Percentiles rank a stretch among this genome's conserved stretches.
Evolutionary conservation across 2,888 invertebrate genomes (phyloP).

Genomic region (Chrysomela aeneicollis): DNA sequence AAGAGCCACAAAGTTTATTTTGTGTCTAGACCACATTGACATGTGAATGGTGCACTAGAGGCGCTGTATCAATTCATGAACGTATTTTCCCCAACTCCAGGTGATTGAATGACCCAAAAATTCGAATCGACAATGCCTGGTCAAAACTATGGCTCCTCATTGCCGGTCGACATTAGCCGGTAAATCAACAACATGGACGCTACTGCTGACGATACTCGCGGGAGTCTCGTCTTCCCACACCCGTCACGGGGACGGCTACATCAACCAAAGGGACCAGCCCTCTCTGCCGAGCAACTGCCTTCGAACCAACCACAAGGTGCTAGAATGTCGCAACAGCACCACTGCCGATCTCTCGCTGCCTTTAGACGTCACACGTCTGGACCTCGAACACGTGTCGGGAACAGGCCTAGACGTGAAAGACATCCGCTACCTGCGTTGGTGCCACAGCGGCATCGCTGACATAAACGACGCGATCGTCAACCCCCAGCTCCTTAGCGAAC

Average conservation of each 20-base stretch:
- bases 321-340: conserved; percentile 45
- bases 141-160: conserved; percentile 52
- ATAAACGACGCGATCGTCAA: conserved; percentile 63
- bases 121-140: conserved; percentile 46
- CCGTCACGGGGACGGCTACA: conserved; percentile 46
- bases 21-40: too few relatives aligned
- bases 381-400: conserved; percentile 62
- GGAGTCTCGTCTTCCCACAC: conserved; percentile 44
- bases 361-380: conserved; percentile 61
- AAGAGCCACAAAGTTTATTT: too few relatives aligned
- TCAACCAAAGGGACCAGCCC: conserved; percentile 32
- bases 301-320: conserved; percentile 33
- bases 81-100: background rate
- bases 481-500: conserved; percentile 62
- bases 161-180: conserved; percentile 53
- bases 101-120: conserved; percentile 20
- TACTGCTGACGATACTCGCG: conserved; percentile 40
- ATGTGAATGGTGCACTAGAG: too few relatives aligned
- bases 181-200: conserved; percentile 37
- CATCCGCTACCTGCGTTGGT: conserved; percentile 67
- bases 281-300: conserved; percentile 34
- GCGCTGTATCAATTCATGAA: too few relatives aligned
- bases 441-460: conserved; percentile 64
- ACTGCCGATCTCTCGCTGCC: conserved; percentile 45
- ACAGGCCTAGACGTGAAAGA: conserved; percentile 47